Base-by-base conservation (phyloP, 2,888 invertebrate species). In the Chesias legatella region DNA sequence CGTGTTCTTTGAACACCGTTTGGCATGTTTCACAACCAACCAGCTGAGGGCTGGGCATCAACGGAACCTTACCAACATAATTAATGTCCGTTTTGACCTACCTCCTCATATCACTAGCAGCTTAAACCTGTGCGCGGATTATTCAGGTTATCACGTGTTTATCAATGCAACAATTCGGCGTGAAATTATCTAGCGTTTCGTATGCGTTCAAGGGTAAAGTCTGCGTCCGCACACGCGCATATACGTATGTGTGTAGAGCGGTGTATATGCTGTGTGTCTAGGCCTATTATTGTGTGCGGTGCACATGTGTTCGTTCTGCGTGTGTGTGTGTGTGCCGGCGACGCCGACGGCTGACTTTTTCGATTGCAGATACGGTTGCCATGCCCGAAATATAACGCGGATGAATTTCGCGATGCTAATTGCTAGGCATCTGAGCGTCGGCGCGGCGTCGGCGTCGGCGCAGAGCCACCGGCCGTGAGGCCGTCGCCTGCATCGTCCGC, bases 131-230 rank as follows among this genome's bases (percentile, higher is more conserved):
- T 53, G 58, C 44, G 53, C 58, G 55, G 67, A 72, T 69, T 67
- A 74, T 75, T 77, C 73, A 71, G 72, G 75, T 80, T 82, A 80
- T 79, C 76, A 71, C 60, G 67, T 76, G 78, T 82, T 85, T 83
- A 83, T 85, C 80, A 81, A 83, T 79, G 78, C 83, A 83, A 76
- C 77, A 80, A 81, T 80, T 82, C 67, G 66, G 71, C 58, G 68
- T 48, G 60, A 67, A 71, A 76, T 78, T 77, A 79, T 81, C 79
- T 80, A 80, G 73, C 73, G 73, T 70, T 76, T 77, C 80, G 77
- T 73, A 78, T 73, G 73, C 76, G 78, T 72, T 82, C 85, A 86
- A 85, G 86, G 86, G 83, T 81, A 85, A 80, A 79, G 74, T 79
- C 79, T 79, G 73, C 69, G 77, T 67, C 72, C 75, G 75, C 79